phyloP scores from a whole-genome alignment of 2,888 invertebrate species.

The Megamerina dolium region DNA sequence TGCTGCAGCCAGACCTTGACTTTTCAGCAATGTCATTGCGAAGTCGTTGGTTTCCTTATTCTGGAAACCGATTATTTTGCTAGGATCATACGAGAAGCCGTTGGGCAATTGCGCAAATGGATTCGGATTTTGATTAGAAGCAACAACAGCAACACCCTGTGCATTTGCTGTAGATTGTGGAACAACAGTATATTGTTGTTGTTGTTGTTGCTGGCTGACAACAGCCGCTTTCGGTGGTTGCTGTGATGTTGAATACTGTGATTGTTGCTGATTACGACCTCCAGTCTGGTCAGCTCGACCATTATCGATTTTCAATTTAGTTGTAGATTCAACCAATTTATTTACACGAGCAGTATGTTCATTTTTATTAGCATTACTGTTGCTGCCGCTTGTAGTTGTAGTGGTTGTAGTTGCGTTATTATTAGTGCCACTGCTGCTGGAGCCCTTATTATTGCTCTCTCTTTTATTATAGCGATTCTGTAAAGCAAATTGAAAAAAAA shows the following conservation, averaged over 20 bases:
- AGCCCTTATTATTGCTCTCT: constrained; percentile 3
- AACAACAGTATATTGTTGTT: constrained; percentile 14
- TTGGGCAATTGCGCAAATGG: constrained; percentile 31
- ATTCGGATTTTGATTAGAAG: neutral
- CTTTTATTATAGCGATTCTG: constrained; percentile 13
- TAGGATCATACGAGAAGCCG: constrained; percentile 46
- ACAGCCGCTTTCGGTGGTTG: too few species aligned
- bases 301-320: constrained; percentile 33
- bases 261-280: constrained; percentile 35
- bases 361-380: constrained; percentile 11
- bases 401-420: constrained; percentile 2
- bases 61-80: constrained; percentile 49
- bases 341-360: constrained; percentile 19
- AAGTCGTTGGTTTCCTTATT: constrained; percentile 49
- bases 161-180: constrained; percentile 10
- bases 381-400: constrained; percentile 6
- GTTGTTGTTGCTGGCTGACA: constrained; percentile 4
- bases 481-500: neutral
- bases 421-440: constrained; percentile 6
- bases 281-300: constrained; percentile 18
- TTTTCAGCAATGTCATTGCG: constrained; percentile 46
- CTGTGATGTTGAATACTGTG: constrained; percentile 7
- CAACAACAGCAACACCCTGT: neutral
- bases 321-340: constrained; percentile 31
- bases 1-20: constrained; percentile 34